Conservation (phyloP, 2,888 invertebrate genomes). For the Epirrhoe tristata region DNA sequence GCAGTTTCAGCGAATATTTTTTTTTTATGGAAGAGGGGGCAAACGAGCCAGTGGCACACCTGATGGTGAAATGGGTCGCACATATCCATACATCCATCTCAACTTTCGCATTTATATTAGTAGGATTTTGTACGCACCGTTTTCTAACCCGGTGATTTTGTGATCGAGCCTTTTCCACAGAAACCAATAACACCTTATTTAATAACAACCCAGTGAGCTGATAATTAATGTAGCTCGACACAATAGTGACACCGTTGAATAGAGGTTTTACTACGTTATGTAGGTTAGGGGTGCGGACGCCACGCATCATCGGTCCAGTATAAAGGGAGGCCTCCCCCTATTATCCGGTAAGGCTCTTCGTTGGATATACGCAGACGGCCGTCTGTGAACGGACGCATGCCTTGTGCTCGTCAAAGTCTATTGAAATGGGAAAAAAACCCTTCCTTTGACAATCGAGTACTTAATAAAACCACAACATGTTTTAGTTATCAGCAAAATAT, state of each 20-base stretch:
- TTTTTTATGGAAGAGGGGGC: too few species aligned
- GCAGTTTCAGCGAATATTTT: too few species aligned
- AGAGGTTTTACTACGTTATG: slow-evolving; percentile 18
- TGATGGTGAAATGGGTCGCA: too few species aligned
- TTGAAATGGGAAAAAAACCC: too few species aligned
- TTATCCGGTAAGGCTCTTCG: not conserved
- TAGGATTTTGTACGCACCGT: not conserved
- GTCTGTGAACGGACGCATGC: not conserved
- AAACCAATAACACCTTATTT: slow-evolving; percentile 5
- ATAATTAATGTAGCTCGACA: slow-evolving; percentile 16
- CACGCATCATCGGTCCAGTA: slow-evolving; percentile 51
- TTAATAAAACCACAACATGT: too few species aligned
- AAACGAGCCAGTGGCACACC: too few species aligned
- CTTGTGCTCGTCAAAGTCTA: not conserved
- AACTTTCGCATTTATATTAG: too few species aligned
- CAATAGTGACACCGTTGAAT: slow-evolving; percentile 20
- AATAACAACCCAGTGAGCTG: not conserved
- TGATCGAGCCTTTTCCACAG: not conserved
- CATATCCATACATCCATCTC: too few species aligned
- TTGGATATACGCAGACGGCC: not conserved
- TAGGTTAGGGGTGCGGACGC: slow-evolving; percentile 21
- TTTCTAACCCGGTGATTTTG: not conserved
- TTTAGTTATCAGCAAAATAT: too few species aligned
- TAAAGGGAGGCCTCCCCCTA: slow-evolving; percentile 36
- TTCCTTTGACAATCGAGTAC: too few species aligned